Base-by-base conservation (phyloP, 1,140 invertebrate species). In the Drosophila subobscura region DNA sequence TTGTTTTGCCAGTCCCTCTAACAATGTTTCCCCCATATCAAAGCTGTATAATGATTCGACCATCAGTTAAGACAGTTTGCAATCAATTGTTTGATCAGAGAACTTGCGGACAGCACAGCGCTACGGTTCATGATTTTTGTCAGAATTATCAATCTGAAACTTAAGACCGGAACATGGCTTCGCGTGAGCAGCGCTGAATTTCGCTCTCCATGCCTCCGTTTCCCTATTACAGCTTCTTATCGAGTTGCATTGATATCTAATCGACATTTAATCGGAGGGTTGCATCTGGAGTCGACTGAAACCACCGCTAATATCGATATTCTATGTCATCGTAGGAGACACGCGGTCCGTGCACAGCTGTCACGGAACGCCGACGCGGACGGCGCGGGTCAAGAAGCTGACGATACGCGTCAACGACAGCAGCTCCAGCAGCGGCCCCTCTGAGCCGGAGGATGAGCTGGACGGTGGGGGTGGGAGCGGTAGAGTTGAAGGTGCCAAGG, bases 361-460 rank as follows among this genome's bases (percentile, higher is more conserved):
- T 49, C 86, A 85, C 40, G 78, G 53, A 6, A 91, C 89, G 25
- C 90, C 90, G 42, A 81, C 83, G 8, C 75, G 90, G n/a, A 72
- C 55, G 1, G 51, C 66, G 41, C 79, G 90, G 29, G 71, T 90
- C 4, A 91, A 91, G 55, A 91, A 91, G 68, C 74, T 91, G 1
- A 91, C 90, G 51, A 92, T 92, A 63, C 75, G 84, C 22, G 92
- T 93, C 3, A 92, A 93, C 29, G 92, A 93, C 57, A 93, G 92
- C 76, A 93, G 92, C 65, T 89, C 80, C 70, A 73, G 77, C 66
- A 52, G 79, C 14, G 92, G 92, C 5, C 80, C 88, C 16, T 91
- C 79, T 25, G 80, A 77, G 41, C 70, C 72, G 40, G 75, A 86
- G 61, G 89, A 90, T 64, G 89, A 74, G 37, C 42, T 78, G 54